phyloP scores from a whole-genome alignment of 2,888 invertebrate genomes.

The Lasius platythorax region DNA sequence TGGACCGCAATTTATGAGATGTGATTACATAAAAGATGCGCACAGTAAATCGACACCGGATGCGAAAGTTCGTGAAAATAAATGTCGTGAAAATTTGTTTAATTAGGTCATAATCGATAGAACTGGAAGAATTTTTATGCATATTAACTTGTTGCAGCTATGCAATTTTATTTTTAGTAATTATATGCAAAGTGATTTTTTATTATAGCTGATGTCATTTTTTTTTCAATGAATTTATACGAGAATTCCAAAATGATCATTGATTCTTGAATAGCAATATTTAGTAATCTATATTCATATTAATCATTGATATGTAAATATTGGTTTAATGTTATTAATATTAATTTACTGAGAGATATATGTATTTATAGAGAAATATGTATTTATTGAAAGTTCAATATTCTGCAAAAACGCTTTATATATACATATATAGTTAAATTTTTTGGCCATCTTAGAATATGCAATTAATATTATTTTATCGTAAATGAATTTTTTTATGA shows the following conservation, averaged over 20 bases:
- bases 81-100: constrained; percentile 62
- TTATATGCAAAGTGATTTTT: constrained; percentile 19
- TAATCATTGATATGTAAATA: not conserved
- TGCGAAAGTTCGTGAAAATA: constrained; percentile 68
- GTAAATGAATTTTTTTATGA: not conserved
- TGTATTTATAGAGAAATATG: not conserved
- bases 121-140: constrained; percentile 2
- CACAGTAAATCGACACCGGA: constrained; percentile 49
- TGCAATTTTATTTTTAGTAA: constrained; percentile 3
- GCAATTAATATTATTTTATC: not conserved
- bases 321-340: not conserved
- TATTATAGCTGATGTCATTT: not conserved
- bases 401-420: not conserved
- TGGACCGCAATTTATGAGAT: constrained; percentile 68
- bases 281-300: not conserved
- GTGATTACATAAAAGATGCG: constrained; percentile 70
- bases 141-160: not conserved
- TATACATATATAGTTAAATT: not conserved
- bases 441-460: not conserved
- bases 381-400: constrained; percentile 1
- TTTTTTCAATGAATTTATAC: not conserved
- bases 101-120: constrained; percentile 37
- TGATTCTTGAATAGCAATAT: not conserved
- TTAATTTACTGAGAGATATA: not conserved
- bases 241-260: not conserved